These are phyloP conservation scores for Aphelinus certus DNA, from an alignment of 1,140 invertebrate genomes.

Conservation along the genomic window DNA sequence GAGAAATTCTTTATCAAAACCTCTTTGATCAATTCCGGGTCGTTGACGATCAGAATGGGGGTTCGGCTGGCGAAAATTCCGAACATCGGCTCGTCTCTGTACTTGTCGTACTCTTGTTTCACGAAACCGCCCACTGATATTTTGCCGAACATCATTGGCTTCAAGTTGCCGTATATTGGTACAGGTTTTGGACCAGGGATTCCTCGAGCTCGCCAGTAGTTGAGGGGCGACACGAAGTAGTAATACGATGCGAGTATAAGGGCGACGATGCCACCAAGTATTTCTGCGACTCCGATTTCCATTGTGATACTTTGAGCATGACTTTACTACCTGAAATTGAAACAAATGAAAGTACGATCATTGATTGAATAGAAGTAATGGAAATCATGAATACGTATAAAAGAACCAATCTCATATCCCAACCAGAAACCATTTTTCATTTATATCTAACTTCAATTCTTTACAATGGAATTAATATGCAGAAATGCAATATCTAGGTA, in stretches of 20 bases:
- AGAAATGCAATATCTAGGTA: too few species aligned
- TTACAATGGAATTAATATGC: too few species aligned
- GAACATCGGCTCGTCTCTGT: slow-evolving; percentile 44
- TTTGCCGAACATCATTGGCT: slow-evolving; percentile 37
- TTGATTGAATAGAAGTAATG: too few species aligned
- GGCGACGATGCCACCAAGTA: not conserved
- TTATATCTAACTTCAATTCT: too few species aligned
- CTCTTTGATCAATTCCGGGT: slow-evolving; percentile 47
- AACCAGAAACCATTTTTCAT: too few species aligned
- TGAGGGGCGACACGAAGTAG: slow-evolving; percentile 28
- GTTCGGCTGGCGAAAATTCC: slow-evolving; percentile 43
- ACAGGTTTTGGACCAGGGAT: slow-evolving; percentile 47
- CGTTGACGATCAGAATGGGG: slow-evolving; percentile 45
- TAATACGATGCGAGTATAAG: slow-evolving; percentile 24
- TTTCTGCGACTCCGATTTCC: slow-evolving; percentile 31
- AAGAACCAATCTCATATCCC: too few species aligned
- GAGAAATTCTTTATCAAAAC: slow-evolving; percentile 59
- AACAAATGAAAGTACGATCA: too few species aligned
- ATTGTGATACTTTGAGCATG: not conserved
- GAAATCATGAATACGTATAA: too few species aligned
- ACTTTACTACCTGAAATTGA: too few species aligned
- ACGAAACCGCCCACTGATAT: slow-evolving; percentile 38
- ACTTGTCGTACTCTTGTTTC: slow-evolving; percentile 45
- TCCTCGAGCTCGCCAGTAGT: slow-evolving; percentile 45
- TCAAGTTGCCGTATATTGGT: slow-evolving; percentile 48